Percentiles rank a stretch among this genome's conserved stretches.
Evolutionary conservation across 2,797 vertebrate genomes (phyloP).

Genomic region (Podarcis lilfordi): DNA sequence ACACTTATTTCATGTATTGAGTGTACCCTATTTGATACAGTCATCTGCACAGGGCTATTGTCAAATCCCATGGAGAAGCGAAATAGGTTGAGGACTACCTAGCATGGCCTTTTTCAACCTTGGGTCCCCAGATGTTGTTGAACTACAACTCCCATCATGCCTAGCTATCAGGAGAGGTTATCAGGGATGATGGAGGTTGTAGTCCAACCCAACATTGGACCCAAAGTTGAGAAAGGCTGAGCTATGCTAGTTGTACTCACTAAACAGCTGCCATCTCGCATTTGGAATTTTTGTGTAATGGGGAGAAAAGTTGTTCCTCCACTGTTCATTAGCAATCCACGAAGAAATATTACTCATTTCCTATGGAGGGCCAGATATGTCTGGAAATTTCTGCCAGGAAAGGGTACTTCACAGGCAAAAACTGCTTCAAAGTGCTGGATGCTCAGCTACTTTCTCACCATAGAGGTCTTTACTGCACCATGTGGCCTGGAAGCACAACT

Average conservation of each 20-base stretch:
- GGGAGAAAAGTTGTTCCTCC: not conserved
- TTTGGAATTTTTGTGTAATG: not conserved
- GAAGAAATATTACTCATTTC: constrained; percentile 35
- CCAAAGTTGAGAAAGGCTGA: not conserved
- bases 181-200: too few species aligned
- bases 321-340: not conserved
- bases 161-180: too few species aligned
- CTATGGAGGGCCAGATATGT: not conserved
- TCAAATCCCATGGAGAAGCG: not conserved
- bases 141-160: too few species aligned
- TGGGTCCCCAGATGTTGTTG: too few species aligned
- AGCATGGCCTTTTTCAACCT: too few species aligned
- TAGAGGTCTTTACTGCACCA: not conserved
- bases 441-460: constrained; percentile 19
- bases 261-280: not conserved
- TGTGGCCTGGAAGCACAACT: not conserved
- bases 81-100: not conserved
- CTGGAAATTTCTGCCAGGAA: not conserved
- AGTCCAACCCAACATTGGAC: too few species aligned
- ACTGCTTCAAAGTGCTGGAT: not conserved
- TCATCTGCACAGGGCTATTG: not conserved
- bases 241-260: not conserved
- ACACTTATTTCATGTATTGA: too few species aligned
- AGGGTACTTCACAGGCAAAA: not conserved
- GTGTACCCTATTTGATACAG: not conserved